These are phyloP conservation scores for Drosophila arizonae DNA, from an alignment of 1,140 invertebrate species.

Conservation along the genomic window DNA sequence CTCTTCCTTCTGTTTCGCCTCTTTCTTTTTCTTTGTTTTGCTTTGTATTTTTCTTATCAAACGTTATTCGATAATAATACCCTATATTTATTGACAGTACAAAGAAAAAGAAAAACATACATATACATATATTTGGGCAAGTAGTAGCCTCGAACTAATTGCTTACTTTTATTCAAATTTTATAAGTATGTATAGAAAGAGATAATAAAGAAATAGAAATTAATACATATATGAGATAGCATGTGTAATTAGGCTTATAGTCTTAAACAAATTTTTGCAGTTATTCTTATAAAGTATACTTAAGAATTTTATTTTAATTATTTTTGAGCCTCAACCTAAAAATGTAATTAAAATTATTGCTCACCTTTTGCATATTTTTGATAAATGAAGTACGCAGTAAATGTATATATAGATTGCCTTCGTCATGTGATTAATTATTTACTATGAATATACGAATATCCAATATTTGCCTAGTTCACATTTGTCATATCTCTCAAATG, in stretches of 20 bases:
- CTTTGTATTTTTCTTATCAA: conserved; percentile 10
- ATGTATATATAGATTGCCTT: neutral
- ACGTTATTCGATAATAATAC: neutral
- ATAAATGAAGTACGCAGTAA: neutral
- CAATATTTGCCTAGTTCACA: neutral
- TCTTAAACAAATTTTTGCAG: no score
- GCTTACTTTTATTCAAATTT: no score
- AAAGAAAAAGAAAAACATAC: no score
- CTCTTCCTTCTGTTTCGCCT: neutral
- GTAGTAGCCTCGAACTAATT: no score
- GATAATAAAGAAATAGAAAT: no score
- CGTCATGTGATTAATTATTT: conserved; percentile 11
- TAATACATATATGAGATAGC: no score
- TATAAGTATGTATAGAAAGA: neutral
- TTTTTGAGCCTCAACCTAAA: no score
- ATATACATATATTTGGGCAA: no score
- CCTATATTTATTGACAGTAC: no score
- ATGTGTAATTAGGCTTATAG: no score
- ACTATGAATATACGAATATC: neutral
- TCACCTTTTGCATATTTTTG: conserved; percentile 1
- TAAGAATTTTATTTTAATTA: neutral
- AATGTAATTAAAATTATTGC: conserved; percentile 7
- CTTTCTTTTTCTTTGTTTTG: no score
- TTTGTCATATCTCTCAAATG: neutral
- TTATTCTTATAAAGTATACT: no score